Evolutionary conservation across 2,113 vertebrate species (phyloP), one percentile per base, ranked within the genome.

Genomic region (Gallinago media): DNA sequence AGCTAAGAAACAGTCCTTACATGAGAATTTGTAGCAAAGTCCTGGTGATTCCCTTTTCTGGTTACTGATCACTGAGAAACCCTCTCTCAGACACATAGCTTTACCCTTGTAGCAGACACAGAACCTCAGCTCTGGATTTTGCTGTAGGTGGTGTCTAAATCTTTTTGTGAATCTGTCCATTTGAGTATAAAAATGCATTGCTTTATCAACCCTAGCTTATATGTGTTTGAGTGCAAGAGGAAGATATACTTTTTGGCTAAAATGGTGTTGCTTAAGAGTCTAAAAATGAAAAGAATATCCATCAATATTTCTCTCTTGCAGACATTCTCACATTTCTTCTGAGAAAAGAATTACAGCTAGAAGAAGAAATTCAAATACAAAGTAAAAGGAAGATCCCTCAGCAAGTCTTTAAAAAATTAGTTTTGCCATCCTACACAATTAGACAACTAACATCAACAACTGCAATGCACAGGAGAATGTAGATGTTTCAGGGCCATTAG

Each of bases 401-500:
- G 7, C 4, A 29, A 11, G 2, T 21, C 38, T 87, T 47, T 7
- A 46, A 87, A 65, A 76, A 52, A 17, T 1, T 31, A 31, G 0
- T 3, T 47, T 87, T 83, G 42, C 34, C 22, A 42, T 83, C 52
- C 44, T 38, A 68, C 22, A 38, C 12, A 70, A 22, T 77, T 77
- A 92, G 11, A 47, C 34, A 74, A 49, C 7, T 38, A 88, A 49
- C 14, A 89, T 66, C 71, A 88, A 65, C 46, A 65, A 47, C 38
- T 59, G n/a, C 27, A 86, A 67, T 34, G 62, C 54, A 85, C 54
- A 88, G 74, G 67, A 6, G 4, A 68, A 84, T 63, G 36, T 52
- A 95, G 79, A 31, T 55, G 25, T 92, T 86, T 86, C 54, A 95
- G 94, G 81, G 49, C 36, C 46, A 71, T 96, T 85, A 96, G 47